These are phyloP conservation scores for Drosophila nr. fundita DNA, from an alignment of 2,888 invertebrate species.

Conservation along the genomic window DNA sequence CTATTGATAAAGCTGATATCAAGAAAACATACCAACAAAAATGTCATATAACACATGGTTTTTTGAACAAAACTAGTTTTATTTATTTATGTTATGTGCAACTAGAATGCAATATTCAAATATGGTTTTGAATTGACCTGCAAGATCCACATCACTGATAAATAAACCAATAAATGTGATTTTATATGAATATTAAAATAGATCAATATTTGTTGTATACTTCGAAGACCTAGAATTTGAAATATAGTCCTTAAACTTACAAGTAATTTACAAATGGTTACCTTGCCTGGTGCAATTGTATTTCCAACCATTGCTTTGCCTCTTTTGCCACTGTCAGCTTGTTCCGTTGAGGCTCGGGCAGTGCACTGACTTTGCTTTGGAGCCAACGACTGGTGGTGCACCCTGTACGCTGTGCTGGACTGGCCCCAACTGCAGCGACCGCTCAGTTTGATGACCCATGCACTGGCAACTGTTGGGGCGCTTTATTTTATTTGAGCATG, in stretches of 20 bases:
- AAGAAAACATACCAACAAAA: not conserved
- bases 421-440: conserved; percentile 36
- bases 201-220: not conserved
- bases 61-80: not conserved
- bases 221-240: not conserved
- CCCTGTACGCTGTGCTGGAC: conserved; percentile 36
- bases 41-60: not conserved
- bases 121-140: not conserved
- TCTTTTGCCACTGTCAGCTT: not conserved
- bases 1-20: not conserved
- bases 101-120: not conserved
- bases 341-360: not conserved
- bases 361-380: not conserved
- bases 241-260: not conserved
- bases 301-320: not conserved
- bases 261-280: not conserved
- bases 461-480: conserved; percentile 58
- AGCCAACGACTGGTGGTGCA: conserved; percentile 1
- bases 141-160: not conserved
- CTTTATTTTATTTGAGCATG: conserved; percentile 74
- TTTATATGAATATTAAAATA: not conserved
- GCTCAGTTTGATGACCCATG: conserved; percentile 75
- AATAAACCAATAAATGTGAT: not conserved
- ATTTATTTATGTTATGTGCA: not conserved
- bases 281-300: not conserved